Evolutionary conservation across 2,113 vertebrate species (phyloP).

Genomic region (Dascyllus trimaculatus): DNA sequence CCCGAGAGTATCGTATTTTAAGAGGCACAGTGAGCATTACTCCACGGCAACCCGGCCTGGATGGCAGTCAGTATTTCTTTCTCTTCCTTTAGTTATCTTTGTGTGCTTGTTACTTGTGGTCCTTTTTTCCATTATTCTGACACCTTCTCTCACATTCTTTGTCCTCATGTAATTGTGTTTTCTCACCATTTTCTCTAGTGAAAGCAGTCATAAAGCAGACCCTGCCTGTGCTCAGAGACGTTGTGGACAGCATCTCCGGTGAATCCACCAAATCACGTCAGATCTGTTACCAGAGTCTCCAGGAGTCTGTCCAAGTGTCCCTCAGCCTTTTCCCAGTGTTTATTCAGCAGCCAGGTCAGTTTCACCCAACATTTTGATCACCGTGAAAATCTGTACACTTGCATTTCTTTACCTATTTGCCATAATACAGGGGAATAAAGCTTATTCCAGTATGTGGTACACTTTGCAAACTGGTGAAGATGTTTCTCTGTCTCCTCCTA

Average conservation of each 20-base stretch:
- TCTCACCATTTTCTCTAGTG: conserved; percentile 80
- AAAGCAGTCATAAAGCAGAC: conserved; percentile 95
- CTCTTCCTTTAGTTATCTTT: neutral
- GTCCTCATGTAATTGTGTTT: neutral
- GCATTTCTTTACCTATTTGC: neutral
- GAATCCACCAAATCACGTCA: conserved; percentile 98
- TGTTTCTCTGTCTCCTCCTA: too few species aligned
- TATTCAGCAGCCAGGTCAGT: conserved; percentile 97
- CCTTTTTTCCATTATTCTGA: neutral
- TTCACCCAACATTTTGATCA: neutral
- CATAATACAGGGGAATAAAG: too few species aligned
- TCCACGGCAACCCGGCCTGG: conserved; percentile 87
- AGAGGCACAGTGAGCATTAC: conserved; percentile 86
- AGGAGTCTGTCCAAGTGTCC: conserved; percentile 97
- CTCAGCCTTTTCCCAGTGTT: conserved; percentile 95
- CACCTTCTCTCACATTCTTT: neutral
- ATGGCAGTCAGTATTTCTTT: conserved; percentile 87
- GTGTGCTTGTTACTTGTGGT: neutral
- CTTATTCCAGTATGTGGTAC: too few species aligned
- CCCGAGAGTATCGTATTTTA: conserved; percentile 90
- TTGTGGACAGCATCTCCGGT: conserved; percentile 94
- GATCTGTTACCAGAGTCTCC: conserved; percentile 98
- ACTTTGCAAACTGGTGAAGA: too few species aligned
- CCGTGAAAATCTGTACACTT: neutral
- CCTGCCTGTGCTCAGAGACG: conserved; percentile 92